Percentiles rank a stretch among this genome's conserved stretches.
Evolutionary conservation across 1,140 invertebrate species (phyloP).

Genomic region (Diprion similis): DNA sequence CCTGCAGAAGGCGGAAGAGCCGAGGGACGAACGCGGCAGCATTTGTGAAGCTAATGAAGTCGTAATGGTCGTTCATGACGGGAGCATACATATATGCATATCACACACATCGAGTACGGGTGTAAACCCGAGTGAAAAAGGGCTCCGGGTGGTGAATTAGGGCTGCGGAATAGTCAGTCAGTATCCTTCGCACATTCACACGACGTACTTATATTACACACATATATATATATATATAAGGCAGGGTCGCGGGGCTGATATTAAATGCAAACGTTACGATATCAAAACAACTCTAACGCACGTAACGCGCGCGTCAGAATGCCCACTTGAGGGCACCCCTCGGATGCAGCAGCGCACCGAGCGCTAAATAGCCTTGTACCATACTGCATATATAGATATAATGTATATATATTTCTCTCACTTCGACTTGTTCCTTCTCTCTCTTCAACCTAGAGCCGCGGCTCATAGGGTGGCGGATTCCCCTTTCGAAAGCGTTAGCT

Average conservation of each 20-base stretch:
- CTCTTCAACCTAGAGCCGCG: neutral
- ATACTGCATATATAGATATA: neutral
- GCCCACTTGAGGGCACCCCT: slow-evolving; percentile 35
- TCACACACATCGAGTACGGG: too few species aligned
- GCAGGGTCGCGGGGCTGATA: slow-evolving; percentile 25
- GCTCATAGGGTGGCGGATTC: neutral
- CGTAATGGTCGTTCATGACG: too few species aligned
- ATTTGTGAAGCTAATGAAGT: too few species aligned
- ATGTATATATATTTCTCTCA: neutral
- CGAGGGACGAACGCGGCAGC: too few species aligned
- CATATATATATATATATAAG: too few species aligned
- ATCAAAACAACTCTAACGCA: slow-evolving; percentile 31
- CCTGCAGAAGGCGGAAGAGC: too few species aligned
- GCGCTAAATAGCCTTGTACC: neutral
- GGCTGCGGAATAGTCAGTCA: neutral
- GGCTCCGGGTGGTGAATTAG: neutral
- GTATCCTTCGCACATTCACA: neutral
- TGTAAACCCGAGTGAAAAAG: too few species aligned
- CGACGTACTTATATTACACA: too few species aligned
- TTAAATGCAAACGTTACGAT: slow-evolving; percentile 41
- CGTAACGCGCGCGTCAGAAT: slow-evolving; percentile 21
- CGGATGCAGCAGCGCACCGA: neutral
- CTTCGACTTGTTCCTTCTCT: neutral
- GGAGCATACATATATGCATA: too few species aligned
- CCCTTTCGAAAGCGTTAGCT: neutral